Evolutionary conservation across 2,797 vertebrate species (phyloP).

Genomic region (Enteromius treurensis): DNA sequence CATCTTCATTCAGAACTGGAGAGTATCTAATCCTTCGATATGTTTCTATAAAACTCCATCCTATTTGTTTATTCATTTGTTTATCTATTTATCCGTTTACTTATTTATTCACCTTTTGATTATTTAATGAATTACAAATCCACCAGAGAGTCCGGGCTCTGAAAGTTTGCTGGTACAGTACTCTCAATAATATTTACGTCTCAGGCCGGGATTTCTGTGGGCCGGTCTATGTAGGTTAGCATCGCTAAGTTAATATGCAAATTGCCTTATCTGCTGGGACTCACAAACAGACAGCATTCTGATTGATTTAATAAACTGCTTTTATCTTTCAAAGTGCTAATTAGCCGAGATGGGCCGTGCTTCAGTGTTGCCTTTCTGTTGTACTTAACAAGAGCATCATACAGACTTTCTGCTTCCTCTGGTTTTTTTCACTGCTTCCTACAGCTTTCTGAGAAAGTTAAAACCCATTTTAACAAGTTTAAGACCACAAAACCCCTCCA

Average conservation of each 20-base stretch:
- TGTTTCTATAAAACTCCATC: constrained; percentile 61
- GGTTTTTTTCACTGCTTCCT: constrained; percentile 3
- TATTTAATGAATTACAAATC: constrained; percentile 78
- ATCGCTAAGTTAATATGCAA: constrained; percentile 98
- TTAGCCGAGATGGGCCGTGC: constrained; percentile 94
- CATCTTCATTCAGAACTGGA: constrained; percentile 64
- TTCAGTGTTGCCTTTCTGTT: constrained; percentile 80
- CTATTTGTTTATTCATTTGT: constrained; percentile 49
- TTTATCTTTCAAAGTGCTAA: constrained; percentile 99
- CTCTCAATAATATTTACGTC: constrained; percentile 88
- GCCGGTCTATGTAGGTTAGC: constrained; percentile 97
- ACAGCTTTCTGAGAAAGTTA: constrained; percentile 52
- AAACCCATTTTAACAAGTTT: constrained; percentile 51
- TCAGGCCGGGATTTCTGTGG: constrained; percentile 88
- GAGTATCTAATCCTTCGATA: constrained; percentile 64
- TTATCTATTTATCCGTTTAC: constrained; percentile 65
- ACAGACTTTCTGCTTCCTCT: constrained; percentile 69
- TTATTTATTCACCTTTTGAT: constrained; percentile 78
- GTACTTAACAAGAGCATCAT: constrained; percentile 84
- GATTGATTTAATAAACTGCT: constrained; percentile 99
- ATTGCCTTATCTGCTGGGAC: constrained; percentile 98
- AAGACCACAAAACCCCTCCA: background rate
- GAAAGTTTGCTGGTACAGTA: constrained; percentile 85
- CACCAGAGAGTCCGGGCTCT: constrained; percentile 70
- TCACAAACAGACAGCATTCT: constrained; percentile 98